Evolutionary conservation across 2,888 invertebrate genomes (phyloP).

Genomic region (Callyntrura sp.): DNA sequence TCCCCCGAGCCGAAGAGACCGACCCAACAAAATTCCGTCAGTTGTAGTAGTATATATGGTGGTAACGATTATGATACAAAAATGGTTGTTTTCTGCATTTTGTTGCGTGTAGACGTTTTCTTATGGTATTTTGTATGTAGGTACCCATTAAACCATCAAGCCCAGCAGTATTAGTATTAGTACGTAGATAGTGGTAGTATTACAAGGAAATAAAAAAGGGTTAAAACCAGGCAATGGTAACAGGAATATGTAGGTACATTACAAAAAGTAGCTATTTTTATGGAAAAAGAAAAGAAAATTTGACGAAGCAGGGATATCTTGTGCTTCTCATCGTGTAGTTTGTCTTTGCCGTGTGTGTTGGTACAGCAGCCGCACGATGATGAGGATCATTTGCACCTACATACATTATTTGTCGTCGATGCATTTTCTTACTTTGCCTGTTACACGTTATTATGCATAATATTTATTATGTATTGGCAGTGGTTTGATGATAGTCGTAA

Average conservation of each 20-base stretch:
- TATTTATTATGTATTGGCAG: too few relatives aligned
- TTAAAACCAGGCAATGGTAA: background rate
- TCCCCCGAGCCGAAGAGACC: too few relatives aligned
- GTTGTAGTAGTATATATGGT: too few relatives aligned
- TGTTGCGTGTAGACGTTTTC: background rate
- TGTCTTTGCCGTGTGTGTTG: background rate
- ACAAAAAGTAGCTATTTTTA: conserved; percentile 26
- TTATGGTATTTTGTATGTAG: background rate
- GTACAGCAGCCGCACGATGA: background rate
- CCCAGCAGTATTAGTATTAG: background rate
- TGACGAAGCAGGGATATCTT: background rate
- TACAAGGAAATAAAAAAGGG: too few relatives aligned
- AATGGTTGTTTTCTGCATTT: too few relatives aligned
- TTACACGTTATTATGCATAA: background rate
- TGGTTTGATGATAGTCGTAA: too few relatives aligned
- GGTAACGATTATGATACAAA: too few relatives aligned
- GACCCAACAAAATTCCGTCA: too few relatives aligned
- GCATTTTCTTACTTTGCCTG: background rate
- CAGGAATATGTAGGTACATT: background rate
- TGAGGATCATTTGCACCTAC: background rate
- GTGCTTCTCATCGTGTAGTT: background rate
- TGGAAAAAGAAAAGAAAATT: conserved; percentile 33
- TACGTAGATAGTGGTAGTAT: too few relatives aligned
- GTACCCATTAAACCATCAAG: background rate
- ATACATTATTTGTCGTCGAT: background rate